Evolutionary conservation across 92 coral and sea anemone species (phyloP).

Genomic region (Chrysogorgia sp.): DNA sequence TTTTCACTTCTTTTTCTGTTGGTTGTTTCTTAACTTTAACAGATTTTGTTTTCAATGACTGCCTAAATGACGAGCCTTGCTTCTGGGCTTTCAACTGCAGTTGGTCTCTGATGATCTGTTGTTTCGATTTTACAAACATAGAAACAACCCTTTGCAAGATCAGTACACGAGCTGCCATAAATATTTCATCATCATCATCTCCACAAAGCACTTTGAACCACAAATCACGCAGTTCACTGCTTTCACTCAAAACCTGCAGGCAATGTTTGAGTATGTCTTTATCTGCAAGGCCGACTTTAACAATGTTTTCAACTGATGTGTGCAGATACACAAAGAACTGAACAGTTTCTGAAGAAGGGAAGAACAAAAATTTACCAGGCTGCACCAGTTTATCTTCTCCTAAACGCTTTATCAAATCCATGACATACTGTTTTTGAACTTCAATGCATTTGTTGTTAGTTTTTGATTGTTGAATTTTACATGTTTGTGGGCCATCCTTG

Average conservation of each 20-base stretch:
- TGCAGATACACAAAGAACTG: background rate
- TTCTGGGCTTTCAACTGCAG: constrained; percentile 59
- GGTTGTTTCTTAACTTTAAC: constrained; percentile 18
- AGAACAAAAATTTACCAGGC: constrained; percentile 10
- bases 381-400: too few species aligned
- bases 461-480: constrained; percentile 4
- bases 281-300: background rate
- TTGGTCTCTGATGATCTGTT: constrained; percentile 51
- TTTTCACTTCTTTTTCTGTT: constrained; percentile 32
- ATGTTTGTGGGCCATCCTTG: constrained; percentile 9
- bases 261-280: constrained; percentile 20
- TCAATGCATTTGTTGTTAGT: background rate
- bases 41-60: constrained; percentile 41
- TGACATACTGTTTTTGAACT: constrained; percentile 6
- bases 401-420: constrained; percentile 22
- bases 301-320: constrained; percentile 14
- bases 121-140: too few species aligned
- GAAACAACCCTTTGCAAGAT: constrained; percentile 52
- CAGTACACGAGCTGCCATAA: constrained; percentile 32
- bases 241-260: constrained; percentile 28
- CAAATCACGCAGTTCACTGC: constrained; percentile 3
- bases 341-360: background rate
- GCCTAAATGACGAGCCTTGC: constrained; percentile 49
- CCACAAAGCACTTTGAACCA: background rate
- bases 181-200: constrained; percentile 15